Conservation (phyloP, 2,797 vertebrate genomes). For the Pogonophryne albipinna region DNA sequence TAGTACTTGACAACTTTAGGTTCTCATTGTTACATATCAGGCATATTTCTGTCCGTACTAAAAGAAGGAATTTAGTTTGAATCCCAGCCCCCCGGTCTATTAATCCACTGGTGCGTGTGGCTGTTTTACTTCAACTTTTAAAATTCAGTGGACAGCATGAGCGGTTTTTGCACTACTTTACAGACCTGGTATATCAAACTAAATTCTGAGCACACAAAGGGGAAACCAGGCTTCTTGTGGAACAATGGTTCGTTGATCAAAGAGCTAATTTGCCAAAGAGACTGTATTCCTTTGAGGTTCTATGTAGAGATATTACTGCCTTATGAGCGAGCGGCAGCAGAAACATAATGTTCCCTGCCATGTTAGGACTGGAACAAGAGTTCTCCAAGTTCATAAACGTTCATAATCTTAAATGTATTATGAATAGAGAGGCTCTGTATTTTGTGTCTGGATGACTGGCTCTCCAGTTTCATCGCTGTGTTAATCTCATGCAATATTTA, state of each 20-base stretch:
- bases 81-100: background rate
- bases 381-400: conserved; percentile 68
- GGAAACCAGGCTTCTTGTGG: conserved; percentile 34
- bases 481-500: conserved; percentile 64
- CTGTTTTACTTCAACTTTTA: conserved; percentile 34
- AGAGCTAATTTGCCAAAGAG: conserved; percentile 68
- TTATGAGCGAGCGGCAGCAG: conserved; percentile 43
- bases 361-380: conserved; percentile 59
- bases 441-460: conserved; percentile 33
- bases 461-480: conserved; percentile 34
- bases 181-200: background rate
- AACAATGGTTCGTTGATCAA: conserved; percentile 68
- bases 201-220: conserved; percentile 37
- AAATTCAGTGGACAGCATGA: conserved; percentile 31
- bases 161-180: conserved; percentile 6
- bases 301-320: conserved; percentile 56
- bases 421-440: conserved; percentile 36
- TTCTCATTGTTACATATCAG: background rate
- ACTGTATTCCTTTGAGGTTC: conserved; percentile 59
- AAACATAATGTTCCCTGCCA: conserved; percentile 67
- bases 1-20: background rate
- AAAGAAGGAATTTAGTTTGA: conserved; percentile 16
- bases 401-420: conserved; percentile 58
- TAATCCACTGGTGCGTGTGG: background rate
- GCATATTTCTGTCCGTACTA: conserved; percentile 10